Evolutionary conservation across 2,888 invertebrate genomes (phyloP), one percentile per base, ranked within the genome.

Genomic region (Archips xylosteana): DNA sequence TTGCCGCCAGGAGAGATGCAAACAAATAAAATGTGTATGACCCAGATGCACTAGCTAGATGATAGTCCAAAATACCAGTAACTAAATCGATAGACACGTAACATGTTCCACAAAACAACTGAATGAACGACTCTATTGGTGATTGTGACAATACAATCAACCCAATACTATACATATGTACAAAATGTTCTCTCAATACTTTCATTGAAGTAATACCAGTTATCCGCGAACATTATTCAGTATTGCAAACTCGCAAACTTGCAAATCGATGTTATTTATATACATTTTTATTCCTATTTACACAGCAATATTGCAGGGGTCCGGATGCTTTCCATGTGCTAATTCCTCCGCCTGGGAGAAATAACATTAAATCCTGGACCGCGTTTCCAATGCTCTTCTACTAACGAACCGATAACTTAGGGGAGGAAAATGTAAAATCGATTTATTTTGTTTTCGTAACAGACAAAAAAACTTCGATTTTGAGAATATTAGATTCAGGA

Each of bases 391-490:
- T 87, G 88, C 89, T 89, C 87, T 75, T 80, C 82, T 80, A 80
- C 88, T 92, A 92, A 92, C 92, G 89, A 92, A 91, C 89, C 87
- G 85, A 89, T 91, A 90, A 88, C 87, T 88, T 86, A 88, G 81
- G 84, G 87, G 88, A 80, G 84, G 79, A 77, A 77, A 79, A 77
- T 79, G 78, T 75, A 81, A 79, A 78, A 80, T 82, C 80, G 76
- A 78, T 76, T 77, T 79, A 67, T 76, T 77, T 76, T 75, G 73
- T 32, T 57, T 57, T 57, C 1, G 57, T 12, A 32, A 32, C 12
- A 32, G 32, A 57, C 32, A 32, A 32, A 57, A 32, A 3, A 57
- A 10, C 54, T 32, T 23, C 42, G 6, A 13, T 8, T 57, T 32
- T 54, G 15, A 10, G 15, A n/a, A 39, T 6, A 32, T 10, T 3